phyloP scores from a whole-genome alignment of 2,888 invertebrate genomes.

The Xanthia togata region DNA sequence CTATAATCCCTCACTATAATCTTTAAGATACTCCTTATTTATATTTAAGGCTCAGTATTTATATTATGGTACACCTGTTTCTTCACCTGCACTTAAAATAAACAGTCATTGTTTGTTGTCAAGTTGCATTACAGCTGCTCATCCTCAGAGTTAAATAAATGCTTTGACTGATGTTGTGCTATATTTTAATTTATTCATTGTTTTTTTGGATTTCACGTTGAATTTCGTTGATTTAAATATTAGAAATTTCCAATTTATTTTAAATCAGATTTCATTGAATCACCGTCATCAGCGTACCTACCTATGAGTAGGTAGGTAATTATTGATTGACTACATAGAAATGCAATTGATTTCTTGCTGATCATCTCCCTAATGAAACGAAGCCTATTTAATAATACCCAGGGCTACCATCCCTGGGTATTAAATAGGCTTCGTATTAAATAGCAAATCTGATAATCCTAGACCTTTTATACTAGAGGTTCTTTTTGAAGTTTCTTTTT shows the following conservation, averaged over 20 bases:
- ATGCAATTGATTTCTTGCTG: neutral
- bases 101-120: neutral
- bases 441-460: neutral
- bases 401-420: too few species aligned
- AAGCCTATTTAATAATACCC: too few species aligned
- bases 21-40: neutral
- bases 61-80: constrained; percentile 5
- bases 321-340: neutral
- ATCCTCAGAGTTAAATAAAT: neutral
- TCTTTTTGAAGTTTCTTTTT: too few species aligned
- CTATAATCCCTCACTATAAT: neutral
- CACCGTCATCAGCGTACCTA: too few species aligned
- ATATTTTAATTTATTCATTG: constrained; percentile 14
- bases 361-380: neutral
- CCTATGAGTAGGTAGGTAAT: neutral
- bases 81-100: constrained; percentile 19
- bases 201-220: neutral
- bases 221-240: neutral
- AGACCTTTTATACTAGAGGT: neutral
- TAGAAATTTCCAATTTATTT: too few species aligned
- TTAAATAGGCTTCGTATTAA: too few species aligned
- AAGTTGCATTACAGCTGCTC: constrained; percentile 23
- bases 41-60: neutral
- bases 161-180: neutral
- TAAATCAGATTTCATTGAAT: too few species aligned